Evolutionary conservation across 2,888 invertebrate genomes (phyloP).

Genomic region (Netelia fuscicornis): DNA sequence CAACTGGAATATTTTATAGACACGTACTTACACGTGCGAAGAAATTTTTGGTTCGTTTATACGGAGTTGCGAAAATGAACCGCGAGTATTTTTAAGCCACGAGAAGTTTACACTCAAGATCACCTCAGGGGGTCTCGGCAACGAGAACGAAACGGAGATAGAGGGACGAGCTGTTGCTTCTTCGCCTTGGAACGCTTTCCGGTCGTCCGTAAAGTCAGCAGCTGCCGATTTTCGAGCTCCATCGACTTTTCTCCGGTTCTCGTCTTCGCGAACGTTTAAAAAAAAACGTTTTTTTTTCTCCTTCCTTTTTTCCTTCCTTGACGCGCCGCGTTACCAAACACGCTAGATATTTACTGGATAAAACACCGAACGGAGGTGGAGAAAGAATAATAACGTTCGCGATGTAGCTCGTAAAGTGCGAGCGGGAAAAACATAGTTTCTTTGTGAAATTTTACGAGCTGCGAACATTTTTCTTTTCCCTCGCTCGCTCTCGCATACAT

Average conservation of each 20-base stretch:
- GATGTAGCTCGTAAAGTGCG: conserved; percentile 56
- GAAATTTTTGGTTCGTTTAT: not conserved
- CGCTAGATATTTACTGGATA: conserved; percentile 36
- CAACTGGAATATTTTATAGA: not conserved
- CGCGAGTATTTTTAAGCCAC: conserved; percentile 41
- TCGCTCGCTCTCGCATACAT: conserved; percentile 19
- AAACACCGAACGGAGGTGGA: conserved; percentile 35
- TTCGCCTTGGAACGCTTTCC: conserved; percentile 27
- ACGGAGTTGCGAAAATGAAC: conserved; percentile 27
- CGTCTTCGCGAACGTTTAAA: not conserved
- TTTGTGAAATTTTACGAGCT: conserved; percentile 60
- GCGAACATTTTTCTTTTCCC: conserved; percentile 31
- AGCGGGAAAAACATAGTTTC: conserved; percentile 40
- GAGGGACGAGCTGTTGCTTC: conserved; percentile 25
- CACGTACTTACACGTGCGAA: not conserved
- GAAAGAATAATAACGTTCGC: conserved; percentile 54
- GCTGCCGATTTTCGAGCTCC: conserved; percentile 52
- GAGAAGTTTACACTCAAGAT: conserved; percentile 31
- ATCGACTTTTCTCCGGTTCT: conserved; percentile 27
- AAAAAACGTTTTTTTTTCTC: not conserved
- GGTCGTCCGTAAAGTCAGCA: conserved; percentile 50
- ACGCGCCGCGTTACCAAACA: not conserved
- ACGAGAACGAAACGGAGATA: not conserved
- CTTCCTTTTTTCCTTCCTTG: not conserved
- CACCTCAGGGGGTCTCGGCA: not conserved